Percentiles rank a stretch among this genome's conserved stretches.
These are phyloP conservation scores for Eulemur mongoz DNA, from an alignment of 2,797 vertebrate genomes.

Conservation along the genomic window DNA sequence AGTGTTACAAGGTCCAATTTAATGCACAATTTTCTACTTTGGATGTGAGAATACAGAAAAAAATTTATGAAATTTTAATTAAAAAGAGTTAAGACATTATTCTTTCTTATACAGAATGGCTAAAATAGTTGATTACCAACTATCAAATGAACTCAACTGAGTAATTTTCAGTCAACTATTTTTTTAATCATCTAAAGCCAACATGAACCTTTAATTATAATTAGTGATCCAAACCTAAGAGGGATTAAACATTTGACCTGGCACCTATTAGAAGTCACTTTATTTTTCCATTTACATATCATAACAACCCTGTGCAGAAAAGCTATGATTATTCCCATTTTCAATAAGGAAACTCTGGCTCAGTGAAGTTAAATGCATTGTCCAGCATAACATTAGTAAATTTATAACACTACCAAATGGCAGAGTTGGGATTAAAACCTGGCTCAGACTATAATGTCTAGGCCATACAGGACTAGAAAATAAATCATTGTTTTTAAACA, in stretches of 20 bases:
- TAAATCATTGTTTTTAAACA: not conserved
- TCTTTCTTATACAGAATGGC: not conserved
- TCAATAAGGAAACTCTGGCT: not conserved
- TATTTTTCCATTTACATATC: not conserved
- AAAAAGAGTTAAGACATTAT: not conserved
- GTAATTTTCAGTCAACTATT: not conserved
- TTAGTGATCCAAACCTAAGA: not conserved
- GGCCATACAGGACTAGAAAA: not conserved
- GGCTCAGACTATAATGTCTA: not conserved
- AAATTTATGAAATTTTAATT: not conserved
- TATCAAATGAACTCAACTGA: not conserved
- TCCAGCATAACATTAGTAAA: not conserved
- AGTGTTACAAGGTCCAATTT: not conserved
- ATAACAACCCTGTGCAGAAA: not conserved
- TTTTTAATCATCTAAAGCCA: not conserved
- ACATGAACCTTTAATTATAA: not conserved
- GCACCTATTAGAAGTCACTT: not conserved
- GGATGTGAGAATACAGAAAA: not conserved
- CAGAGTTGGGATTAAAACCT: not conserved
- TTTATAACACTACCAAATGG: not conserved
- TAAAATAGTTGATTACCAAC: not conserved
- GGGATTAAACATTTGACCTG: not conserved
- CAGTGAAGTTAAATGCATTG: not conserved
- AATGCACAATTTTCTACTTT: not conserved
- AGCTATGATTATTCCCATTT: not conserved